A percentile compares a stretch with the other conserved stretches of the same genome.
Conservation (phyloP, 2,888 invertebrate genomes). For the Lepetodrilus schrolli region DNA sequence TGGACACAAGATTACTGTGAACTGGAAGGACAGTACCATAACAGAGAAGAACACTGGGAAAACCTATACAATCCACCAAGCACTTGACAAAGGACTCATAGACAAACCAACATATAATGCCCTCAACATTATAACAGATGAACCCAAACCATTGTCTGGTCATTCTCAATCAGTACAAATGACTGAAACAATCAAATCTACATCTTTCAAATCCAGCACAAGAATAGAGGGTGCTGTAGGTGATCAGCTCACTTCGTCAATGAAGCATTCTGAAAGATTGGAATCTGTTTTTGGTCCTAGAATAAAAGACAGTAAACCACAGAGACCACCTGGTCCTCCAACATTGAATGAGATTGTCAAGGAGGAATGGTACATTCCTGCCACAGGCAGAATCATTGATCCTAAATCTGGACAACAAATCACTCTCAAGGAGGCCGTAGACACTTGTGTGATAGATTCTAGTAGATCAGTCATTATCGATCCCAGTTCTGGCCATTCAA, state of each 20-base stretch:
- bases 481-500: conserved; percentile 82
- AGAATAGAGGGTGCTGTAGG: not conserved
- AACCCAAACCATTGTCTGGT: not conserved
- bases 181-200: not conserved
- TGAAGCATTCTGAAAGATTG: not conserved
- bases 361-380: conserved; percentile 36
- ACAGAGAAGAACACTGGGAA: conserved; percentile 80
- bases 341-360: conserved; percentile 46
- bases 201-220: not conserved
- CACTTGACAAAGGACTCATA: conserved; percentile 74
- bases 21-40: conserved; percentile 83
- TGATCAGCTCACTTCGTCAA: not conserved
- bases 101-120: conserved; percentile 60
- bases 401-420: conserved; percentile 53
- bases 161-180: not conserved
- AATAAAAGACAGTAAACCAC: not conserved
- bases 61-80: conserved; percentile 86
- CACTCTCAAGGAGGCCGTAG: conserved; percentile 77
- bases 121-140: conserved; percentile 40
- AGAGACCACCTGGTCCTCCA: not conserved
- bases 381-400: conserved; percentile 50
- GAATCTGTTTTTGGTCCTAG: not conserved
- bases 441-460: conserved; percentile 76
- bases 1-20: conserved; percentile 77
- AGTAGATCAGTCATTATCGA: conserved; percentile 59